These are phyloP conservation scores for Prionailurus viverrinus DNA, from an alignment of 2,113 vertebrate species.

Conservation along the genomic window DNA sequence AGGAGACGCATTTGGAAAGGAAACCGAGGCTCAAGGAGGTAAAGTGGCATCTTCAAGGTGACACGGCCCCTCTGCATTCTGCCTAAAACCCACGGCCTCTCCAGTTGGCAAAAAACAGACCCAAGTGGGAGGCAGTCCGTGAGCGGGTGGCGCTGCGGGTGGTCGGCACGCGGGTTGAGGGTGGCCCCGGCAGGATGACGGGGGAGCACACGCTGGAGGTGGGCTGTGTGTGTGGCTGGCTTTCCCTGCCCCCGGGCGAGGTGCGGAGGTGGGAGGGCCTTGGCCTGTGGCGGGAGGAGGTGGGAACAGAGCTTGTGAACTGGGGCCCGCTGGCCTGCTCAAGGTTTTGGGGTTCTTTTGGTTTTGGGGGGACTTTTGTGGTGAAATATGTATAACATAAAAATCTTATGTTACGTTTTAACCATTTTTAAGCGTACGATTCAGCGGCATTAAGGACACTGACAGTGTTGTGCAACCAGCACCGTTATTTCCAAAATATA, in stretches of 20 bases:
- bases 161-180: background rate
- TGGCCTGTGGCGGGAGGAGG: background rate
- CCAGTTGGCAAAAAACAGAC: background rate
- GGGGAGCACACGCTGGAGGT: rapidly evolving
- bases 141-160: rapidly evolving
- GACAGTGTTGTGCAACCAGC: background rate
- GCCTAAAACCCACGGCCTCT: background rate
- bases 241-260: background rate
- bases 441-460: background rate
- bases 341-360: background rate
- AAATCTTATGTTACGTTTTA: background rate
- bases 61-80: background rate
- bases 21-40: background rate
- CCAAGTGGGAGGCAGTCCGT: rapidly evolving
- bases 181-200: rapidly evolving
- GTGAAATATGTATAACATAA: background rate
- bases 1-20: background rate
- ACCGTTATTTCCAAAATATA: background rate
- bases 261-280: background rate
- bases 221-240: background rate
- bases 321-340: background rate
- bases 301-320: background rate
- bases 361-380: background rate
- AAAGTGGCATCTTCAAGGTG: background rate
- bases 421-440: background rate